Conservation (phyloP, 2,888 invertebrate genomes). For the Hydriomena furcata region DNA sequence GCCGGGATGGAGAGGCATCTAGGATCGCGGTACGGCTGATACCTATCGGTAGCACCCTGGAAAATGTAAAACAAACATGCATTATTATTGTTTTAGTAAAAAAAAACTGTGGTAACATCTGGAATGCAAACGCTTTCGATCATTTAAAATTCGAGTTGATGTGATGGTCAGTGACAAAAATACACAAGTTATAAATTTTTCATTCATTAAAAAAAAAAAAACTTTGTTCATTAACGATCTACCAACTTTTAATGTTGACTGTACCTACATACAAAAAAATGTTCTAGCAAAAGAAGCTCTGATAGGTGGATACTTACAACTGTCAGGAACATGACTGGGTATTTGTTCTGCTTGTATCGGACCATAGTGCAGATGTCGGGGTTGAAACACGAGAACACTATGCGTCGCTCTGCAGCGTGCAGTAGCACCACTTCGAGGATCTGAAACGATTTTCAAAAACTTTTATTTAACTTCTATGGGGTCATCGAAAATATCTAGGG, state of each 20-base stretch:
- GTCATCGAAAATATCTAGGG: too few relatives aligned
- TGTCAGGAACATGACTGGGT: slow-evolving; percentile 97
- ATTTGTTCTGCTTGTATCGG: slow-evolving; percentile 97
- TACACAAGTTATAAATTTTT: too few relatives aligned
- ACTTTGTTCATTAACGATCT: too few relatives aligned
- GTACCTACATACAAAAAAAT: too few relatives aligned
- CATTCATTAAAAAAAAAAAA: too few relatives aligned
- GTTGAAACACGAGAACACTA: slow-evolving; percentile 97
- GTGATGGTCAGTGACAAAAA: too few relatives aligned
- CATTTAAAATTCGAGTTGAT: too few relatives aligned
- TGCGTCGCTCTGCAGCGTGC: slow-evolving; percentile 90
- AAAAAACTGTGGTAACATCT: too few relatives aligned
- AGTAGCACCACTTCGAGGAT: slow-evolving; percentile 92
- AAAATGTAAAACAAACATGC: slow-evolving; percentile 19
- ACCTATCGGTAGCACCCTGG: slow-evolving; percentile 77
- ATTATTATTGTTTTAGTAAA: slow-evolving; percentile 1
- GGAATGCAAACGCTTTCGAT: too few relatives aligned
- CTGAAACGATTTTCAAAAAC: slow-evolving; percentile 46
- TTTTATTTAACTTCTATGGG: background rate
- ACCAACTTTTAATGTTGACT: too few relatives aligned
- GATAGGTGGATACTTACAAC: slow-evolving; percentile 77
- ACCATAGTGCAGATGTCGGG: slow-evolving; percentile 98
- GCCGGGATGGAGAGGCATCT: slow-evolving; percentile 91
- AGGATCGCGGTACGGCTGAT: slow-evolving; percentile 92
- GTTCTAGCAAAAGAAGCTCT: too few relatives aligned